A percentile compares a stretch with the other conserved stretches of the same genome.
Conservation (phyloP, 1,140 invertebrate genomes). For the Lasaia peninsularis region DNA sequence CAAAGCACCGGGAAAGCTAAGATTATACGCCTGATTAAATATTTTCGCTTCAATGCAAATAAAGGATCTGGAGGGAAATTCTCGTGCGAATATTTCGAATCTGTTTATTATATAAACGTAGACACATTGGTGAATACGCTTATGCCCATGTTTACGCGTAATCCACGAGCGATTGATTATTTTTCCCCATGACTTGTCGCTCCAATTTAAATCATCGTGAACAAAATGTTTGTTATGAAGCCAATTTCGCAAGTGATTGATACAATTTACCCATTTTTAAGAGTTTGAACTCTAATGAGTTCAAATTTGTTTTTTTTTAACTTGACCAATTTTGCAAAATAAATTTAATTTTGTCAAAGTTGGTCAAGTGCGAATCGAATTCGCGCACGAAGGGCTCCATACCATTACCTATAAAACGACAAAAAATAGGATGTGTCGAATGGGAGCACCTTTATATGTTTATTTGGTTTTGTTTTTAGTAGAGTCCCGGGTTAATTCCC, state of each 20-base stretch:
- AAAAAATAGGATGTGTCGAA: no score
- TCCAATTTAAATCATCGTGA: slow-evolving; percentile 55
- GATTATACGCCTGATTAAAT: slow-evolving; percentile 67
- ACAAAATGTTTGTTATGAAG: not conserved
- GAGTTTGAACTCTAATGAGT: not conserved
- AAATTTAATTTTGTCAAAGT: no score
- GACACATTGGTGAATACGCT: slow-evolving; percentile 23
- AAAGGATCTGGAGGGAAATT: slow-evolving; percentile 43
- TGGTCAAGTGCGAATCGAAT: no score
- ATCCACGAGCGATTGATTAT: slow-evolving; percentile 42
- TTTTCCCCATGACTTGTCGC: slow-evolving; percentile 37
- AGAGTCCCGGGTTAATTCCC: no score
- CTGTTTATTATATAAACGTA: slow-evolving; percentile 3
- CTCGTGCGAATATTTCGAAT: slow-evolving; percentile 19
- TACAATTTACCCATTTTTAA: not conserved
- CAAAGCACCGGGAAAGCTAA: slow-evolving; percentile 52
- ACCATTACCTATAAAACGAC: no score
- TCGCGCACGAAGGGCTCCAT: no score
- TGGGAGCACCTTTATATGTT: no score
- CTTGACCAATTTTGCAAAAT: no score
- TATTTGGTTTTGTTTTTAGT: no score
- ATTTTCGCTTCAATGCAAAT: slow-evolving; percentile 64
- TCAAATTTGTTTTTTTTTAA: no score
- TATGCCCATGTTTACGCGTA: slow-evolving; percentile 33
- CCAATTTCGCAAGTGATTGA: not conserved